These are phyloP conservation scores for Samia ricini DNA, from an alignment of 1,140 invertebrate species.

Conservation along the genomic window DNA sequence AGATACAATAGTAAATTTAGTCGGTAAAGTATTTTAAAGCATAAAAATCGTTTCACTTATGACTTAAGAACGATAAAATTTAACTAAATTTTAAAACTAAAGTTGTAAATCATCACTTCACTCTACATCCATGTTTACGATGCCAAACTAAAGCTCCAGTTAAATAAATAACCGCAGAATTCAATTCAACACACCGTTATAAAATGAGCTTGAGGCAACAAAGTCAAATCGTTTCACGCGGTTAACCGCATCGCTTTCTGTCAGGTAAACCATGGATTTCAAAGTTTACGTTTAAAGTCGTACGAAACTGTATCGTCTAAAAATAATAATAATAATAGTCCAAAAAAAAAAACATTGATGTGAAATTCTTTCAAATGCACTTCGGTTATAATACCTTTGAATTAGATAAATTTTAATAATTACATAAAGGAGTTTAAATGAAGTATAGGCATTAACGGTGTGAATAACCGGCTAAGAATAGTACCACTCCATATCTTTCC, in stretches of 20 bases:
- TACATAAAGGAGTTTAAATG: too few species aligned
- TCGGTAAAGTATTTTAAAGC: neutral
- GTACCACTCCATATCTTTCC: too few species aligned
- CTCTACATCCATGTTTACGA: constrained; percentile 14
- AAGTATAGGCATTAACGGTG: too few species aligned
- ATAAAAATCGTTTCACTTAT: neutral
- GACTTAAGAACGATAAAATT: neutral
- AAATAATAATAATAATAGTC: too few species aligned
- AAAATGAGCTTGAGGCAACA: constrained; percentile 69
- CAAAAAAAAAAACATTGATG: constrained; percentile 42
- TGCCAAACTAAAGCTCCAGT: constrained; percentile 42
- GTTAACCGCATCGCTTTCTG: constrained; percentile 69
- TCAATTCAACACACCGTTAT: constrained; percentile 75
- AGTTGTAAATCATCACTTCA: constrained; percentile 5
- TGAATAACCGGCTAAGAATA: too few species aligned
- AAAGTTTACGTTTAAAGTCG: constrained; percentile 60
- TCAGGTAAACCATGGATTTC: constrained; percentile 64
- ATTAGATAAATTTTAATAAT: too few species aligned
- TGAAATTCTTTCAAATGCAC: constrained; percentile 44
- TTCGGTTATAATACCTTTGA: constrained; percentile 48
- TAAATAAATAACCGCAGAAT: constrained; percentile 76
- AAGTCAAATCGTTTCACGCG: constrained; percentile 73
- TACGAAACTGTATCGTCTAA: constrained; percentile 54
- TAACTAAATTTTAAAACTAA: constrained; percentile 6
- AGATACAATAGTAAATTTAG: neutral